phyloP scores from a whole-genome alignment of 2,113 vertebrate species.

The Macquaria ambigua region DNA sequence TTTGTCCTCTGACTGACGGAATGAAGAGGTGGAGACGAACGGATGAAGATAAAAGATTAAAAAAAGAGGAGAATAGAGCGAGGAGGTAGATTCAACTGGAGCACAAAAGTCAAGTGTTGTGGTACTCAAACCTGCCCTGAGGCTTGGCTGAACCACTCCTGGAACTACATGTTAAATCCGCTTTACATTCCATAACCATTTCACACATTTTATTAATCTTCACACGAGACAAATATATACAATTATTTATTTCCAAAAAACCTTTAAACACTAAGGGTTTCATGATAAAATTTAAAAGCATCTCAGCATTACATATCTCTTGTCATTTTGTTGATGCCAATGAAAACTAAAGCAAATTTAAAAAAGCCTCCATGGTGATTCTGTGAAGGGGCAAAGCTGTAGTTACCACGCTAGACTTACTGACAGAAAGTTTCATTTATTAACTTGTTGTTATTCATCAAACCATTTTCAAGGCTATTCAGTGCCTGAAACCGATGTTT shows the following conservation, averaged over 20 bases:
- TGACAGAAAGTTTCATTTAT: background rate
- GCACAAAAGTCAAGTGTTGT: constrained; percentile 47
- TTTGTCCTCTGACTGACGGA: constrained; percentile 74
- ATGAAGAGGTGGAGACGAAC: constrained; percentile 61
- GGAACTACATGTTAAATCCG: background rate
- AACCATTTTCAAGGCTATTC: background rate
- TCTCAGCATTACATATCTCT: background rate
- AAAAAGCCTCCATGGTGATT: too few species aligned
- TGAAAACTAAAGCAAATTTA: background rate
- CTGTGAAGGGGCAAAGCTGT: too few species aligned
- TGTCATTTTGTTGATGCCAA: background rate
- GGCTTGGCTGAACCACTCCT: background rate
- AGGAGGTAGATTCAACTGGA: constrained; percentile 34
- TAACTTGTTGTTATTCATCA: background rate
- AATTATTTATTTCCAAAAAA: background rate
- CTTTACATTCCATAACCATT: background rate
- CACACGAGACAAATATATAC: background rate
- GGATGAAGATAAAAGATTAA: constrained; percentile 41
- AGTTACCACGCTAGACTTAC: background rate
- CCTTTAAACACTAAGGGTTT: background rate
- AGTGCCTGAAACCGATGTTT: background rate
- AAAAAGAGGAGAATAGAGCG: constrained; percentile 31
- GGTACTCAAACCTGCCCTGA: constrained; percentile 20
- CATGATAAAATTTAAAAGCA: background rate
- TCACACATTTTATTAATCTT: background rate